Evolutionary conservation across 2,888 invertebrate genomes (phyloP), one percentile per base, ranked within the genome.

Genomic region (Monochamus alternatus): DNA sequence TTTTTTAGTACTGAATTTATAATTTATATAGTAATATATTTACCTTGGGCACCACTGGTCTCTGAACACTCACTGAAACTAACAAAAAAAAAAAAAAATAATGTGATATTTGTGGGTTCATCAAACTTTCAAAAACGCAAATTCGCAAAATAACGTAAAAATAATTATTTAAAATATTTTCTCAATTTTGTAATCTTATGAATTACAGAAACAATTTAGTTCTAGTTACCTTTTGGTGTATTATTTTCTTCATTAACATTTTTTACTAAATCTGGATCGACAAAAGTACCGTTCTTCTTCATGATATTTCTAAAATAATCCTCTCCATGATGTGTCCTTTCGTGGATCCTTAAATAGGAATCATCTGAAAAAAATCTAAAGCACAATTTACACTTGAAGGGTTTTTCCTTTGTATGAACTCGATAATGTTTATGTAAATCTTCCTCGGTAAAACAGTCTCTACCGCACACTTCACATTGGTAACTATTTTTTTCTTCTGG

Each of bases 241-340:
- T 47, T 64, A 14, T 22, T 52, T 5, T 55, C 72, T 12, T 63
- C 63, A 5, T 31, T 55, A 12, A 62, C 3, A 44, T 62, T 71
- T 30, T 52, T 30, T 8, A 71, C 71, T n/a, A 63, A 31, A 12
- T 64, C 64, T 3, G 72, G 63, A 32, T 55, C 64, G 3, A 64
- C 72, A 30, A 30, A 63, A n/a, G 64, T 72, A 8, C 72, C 64
- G 12, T 55, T 60, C 7, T 69, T 69, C 60, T 69, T 63, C 72
- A 65, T 68, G 32, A 43, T 7, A 7, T 68, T 12, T 22, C 14
- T 69, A n/a, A 72, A 47, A 47, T 58, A 72, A 9, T 72, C 72
- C 5, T 72, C 64, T 3, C 64, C 64, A 22, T 72, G 72, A n/a
- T 64, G 52, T 3, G 72, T 12, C 55, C 72, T 72, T 64, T 72